Evolutionary conservation across 1,140 invertebrate species (phyloP).

Genomic region (Sarcophaga peregrina): DNA sequence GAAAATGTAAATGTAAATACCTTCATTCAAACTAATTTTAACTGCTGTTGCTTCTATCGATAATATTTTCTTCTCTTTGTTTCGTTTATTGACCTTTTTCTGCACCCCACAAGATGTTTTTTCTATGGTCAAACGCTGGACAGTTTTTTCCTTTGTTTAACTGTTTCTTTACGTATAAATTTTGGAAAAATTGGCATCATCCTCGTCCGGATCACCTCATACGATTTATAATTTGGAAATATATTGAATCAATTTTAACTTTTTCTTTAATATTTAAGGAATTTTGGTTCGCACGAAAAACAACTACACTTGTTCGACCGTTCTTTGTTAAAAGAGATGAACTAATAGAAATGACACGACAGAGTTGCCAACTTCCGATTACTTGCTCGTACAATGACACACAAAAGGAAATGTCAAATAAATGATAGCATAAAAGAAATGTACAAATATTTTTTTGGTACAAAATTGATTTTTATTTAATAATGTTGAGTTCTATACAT

Average conservation of each 20-base stretch:
- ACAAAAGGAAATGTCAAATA: no score
- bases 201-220: conserved; percentile 32
- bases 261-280: conserved; percentile 11
- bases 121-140: conserved; percentile 8
- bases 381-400: no score
- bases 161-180: conserved; percentile 30
- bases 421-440: no score
- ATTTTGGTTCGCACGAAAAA: neutral
- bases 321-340: conserved; percentile 11
- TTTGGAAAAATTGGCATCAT: conserved; percentile 30
- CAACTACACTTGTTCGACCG: neutral
- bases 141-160: conserved; percentile 34
- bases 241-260: neutral
- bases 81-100: conserved; percentile 4
- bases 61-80: neutral
- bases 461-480: no score
- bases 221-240: neutral
- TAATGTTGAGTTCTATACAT: no score
- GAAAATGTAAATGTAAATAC: neutral
- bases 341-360: no score
- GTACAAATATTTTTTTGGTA: no score
- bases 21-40: neutral
- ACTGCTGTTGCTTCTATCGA: neutral
- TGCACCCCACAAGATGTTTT: neutral
- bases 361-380: no score